phyloP scores from a whole-genome alignment of 2,113 vertebrate species.

The Atrichornis clamosus region DNA sequence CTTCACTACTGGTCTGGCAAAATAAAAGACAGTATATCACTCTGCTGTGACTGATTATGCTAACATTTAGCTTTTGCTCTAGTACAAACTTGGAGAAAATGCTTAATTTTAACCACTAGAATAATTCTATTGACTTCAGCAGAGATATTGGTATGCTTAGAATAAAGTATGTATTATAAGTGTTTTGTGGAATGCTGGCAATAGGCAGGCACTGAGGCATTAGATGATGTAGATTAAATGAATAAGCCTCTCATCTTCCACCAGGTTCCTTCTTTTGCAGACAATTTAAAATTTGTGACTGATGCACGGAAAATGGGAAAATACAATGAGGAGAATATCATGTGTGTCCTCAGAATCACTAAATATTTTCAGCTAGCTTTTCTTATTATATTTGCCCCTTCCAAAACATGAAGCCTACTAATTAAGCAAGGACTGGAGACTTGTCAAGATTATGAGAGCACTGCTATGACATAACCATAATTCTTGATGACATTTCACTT shows the following conservation, averaged over 20 bases:
- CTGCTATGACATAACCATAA: constrained; percentile 39
- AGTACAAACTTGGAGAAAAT: neutral
- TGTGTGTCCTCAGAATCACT: neutral
- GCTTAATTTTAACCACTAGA: neutral
- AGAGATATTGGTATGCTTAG: neutral
- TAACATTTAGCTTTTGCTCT: neutral
- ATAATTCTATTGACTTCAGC: neutral
- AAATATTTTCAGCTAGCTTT: constrained; percentile 13
- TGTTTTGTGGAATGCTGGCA: neutral
- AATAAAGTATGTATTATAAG: neutral
- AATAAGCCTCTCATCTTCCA: neutral
- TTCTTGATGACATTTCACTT: constrained; percentile 63
- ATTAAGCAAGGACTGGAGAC: constrained; percentile 42
- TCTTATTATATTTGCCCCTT: constrained; percentile 21
- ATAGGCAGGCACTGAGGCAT: neutral
- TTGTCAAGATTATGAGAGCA: constrained; percentile 53
- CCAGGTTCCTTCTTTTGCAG: neutral
- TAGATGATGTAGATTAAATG: constrained; percentile 10
- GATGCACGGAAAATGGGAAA: neutral
- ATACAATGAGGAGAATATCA: neutral
- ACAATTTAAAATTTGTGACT: constrained; percentile 28
- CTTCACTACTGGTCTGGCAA: neutral
- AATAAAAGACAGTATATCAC: neutral
- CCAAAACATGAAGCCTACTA: constrained; percentile 30
- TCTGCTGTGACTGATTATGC: neutral